Evolutionary conservation across 92 coral and sea anemone genomes (phyloP).

Genomic region (Zoanthus sansibaricus): DNA sequence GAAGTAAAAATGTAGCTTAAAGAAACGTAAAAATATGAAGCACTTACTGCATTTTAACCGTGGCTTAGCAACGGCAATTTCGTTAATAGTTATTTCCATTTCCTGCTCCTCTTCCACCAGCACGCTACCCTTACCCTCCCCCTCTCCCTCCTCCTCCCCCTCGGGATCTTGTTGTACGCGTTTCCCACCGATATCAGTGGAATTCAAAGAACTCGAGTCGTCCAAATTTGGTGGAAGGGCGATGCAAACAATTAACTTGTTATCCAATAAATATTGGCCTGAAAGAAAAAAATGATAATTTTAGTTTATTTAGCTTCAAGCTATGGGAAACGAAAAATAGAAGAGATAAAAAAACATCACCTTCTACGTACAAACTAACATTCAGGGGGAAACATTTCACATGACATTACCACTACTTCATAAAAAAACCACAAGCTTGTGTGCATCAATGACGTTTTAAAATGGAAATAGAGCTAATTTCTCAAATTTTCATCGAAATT

Average conservation of each 20-base stretch:
- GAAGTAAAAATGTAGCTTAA: background rate
- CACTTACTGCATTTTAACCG: constrained; percentile 1
- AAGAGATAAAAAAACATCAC: background rate
- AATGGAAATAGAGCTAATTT: too few species aligned
- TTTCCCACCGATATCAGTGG: background rate
- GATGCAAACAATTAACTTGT: constrained; percentile 71
- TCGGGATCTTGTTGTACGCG: background rate
- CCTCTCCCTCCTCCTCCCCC: constrained; percentile 1
- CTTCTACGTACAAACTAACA: too few species aligned
- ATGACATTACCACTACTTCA: too few species aligned
- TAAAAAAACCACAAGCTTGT: too few species aligned
- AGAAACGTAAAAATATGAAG: background rate
- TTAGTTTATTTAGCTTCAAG: too few species aligned
- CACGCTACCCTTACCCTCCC: constrained; percentile 60
- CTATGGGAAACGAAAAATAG: background rate
- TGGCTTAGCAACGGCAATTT: constrained; percentile 59
- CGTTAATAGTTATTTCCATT: constrained; percentile 61
- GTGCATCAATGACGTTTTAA: too few species aligned
- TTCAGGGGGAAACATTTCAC: too few species aligned
- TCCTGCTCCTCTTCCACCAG: constrained; percentile 46
- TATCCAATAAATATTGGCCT: constrained; percentile 81
- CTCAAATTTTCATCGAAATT: too few species aligned
- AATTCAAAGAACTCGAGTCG: constrained; percentile 9
- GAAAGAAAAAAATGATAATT: background rate
- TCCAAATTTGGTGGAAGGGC: constrained; percentile 50